A percentile compares a stretch with the other conserved stretches of the same genome.
phyloP scores from a whole-genome alignment of 1,140 invertebrate species.

The Bombus confusus region DNA sequence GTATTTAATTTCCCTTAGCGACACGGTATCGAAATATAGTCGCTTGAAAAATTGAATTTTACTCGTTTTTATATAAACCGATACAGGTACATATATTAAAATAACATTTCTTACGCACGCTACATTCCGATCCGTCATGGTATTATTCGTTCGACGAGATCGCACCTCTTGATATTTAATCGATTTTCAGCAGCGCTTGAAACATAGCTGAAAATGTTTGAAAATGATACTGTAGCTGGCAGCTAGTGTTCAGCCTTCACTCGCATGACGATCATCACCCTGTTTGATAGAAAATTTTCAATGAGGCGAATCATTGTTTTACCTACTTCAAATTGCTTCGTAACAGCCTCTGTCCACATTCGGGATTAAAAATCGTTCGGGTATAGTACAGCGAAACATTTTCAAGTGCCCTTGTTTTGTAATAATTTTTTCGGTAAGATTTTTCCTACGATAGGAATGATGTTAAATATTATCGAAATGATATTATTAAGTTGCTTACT shows the following conservation, averaged over 20 bases:
- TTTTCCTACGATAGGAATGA: background rate
- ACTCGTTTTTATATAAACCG: too few relatives aligned
- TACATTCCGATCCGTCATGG: constrained; percentile 31
- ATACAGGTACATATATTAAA: too few relatives aligned
- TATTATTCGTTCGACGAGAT: constrained; percentile 47
- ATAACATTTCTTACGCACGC: constrained; percentile 25
- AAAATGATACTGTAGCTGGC: constrained; percentile 64
- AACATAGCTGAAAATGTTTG: constrained; percentile 61
- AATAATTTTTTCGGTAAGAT: background rate
- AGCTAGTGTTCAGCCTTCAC: constrained; percentile 32
- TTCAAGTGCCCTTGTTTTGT: background rate
- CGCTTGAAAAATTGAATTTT: too few relatives aligned
- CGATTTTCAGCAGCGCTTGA: constrained; percentile 55
- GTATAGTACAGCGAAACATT: background rate
- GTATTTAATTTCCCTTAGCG: background rate
- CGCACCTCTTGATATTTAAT: constrained; percentile 59
- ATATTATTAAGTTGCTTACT: background rate
- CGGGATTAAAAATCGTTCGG: constrained; percentile 7
- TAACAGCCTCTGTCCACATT: background rate
- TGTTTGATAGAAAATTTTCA: constrained; percentile 27
- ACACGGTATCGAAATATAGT: background rate
- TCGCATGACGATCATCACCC: background rate
- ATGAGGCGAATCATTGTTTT: constrained; percentile 15
- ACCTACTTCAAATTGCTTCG: constrained; percentile 7
- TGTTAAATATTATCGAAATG: background rate